Evolutionary conservation across 2,888 invertebrate species (phyloP), one percentile per base, ranked within the genome.

Genomic region (Pedicia rivosa): DNA sequence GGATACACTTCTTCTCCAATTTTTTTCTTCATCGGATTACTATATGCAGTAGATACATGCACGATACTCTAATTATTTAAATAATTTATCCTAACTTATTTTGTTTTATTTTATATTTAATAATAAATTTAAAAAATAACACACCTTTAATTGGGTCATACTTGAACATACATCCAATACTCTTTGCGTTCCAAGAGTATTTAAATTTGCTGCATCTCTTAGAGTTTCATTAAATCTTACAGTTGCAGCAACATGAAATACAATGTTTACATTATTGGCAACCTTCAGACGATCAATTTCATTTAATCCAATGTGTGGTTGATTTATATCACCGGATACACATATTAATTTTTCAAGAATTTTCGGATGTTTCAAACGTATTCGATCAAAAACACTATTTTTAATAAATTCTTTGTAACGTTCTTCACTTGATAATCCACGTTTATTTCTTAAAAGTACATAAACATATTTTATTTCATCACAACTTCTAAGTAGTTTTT

Each of bases 171-270:
- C 62, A 40, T 83, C 75, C 38, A 95, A 62, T 38, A 97, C 65
- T 37, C 80, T 68, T 45, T 82, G 78, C 0, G 92, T 92, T 19
- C 90, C 94, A 33, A 81, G 69, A 0, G 94, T 83, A 57, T 97
- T 97, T 51, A 94, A 72, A 39, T 78, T 74, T 0, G 92, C 75
- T 0, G 95, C 88, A 3, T 79, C 70, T 57, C 81, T 81, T 17
- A 97, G 68, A 1, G 82, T 78, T 54, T 97, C 95, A 48, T 92
- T 84, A 56, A 97, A 97, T 48, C 81, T 75, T 13, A 97, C 88
- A 0, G 95, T 95, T 0, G 95, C 95, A 0, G 95, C 97, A 15
- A 90, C 86, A 58, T 97, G 95, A 60, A 95, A 90, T 37, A 95
- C 83, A 10, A 87, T 70, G 25, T 86, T 75, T 10, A 91, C 81